A percentile compares a stretch with the other conserved stretches of the same genome.
Conservation (phyloP, 2,888 invertebrate species). For the Drosophila formosana region DNA sequence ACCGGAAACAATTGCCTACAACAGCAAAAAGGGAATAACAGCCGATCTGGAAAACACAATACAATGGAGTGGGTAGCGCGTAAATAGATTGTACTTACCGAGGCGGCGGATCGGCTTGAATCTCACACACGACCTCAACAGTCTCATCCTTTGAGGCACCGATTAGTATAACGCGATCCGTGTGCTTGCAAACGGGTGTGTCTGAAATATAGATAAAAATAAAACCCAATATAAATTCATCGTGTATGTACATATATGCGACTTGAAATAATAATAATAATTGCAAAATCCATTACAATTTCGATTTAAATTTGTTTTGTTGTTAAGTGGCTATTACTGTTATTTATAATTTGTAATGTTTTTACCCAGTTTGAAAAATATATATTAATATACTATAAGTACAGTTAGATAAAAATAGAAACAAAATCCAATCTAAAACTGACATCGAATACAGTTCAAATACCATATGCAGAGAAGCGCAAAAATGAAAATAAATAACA, state of each 20-base stretch:
- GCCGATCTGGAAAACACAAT: background rate
- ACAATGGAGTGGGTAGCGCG: background rate
- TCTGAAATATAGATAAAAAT: constrained; percentile 86
- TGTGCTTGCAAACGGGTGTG: constrained; percentile 91
- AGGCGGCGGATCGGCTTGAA: constrained; percentile 96
- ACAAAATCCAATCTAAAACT: background rate
- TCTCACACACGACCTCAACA: constrained; percentile 94
- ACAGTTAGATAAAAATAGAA: no score
- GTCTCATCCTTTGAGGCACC: constrained; percentile 95
- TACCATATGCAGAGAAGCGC: constrained; percentile 3
- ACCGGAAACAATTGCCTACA: constrained; percentile 79
- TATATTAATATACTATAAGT: no score
- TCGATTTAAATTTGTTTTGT: no score
- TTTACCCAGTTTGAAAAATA: background rate
- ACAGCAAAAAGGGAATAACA: constrained; percentile 37
- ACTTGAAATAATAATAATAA: background rate
- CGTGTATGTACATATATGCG: no score
- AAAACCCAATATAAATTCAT: no score
- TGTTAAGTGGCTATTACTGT: no score
- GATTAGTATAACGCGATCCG: constrained; percentile 92
- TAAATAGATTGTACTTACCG: constrained; percentile 75
- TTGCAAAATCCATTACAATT: no score
- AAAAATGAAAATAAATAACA: constrained; percentile 5
- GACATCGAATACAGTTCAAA: background rate
- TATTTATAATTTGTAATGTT: background rate